Conservation (phyloP, 2,888 invertebrate species). For the Hydropsyche betteni region DNA sequence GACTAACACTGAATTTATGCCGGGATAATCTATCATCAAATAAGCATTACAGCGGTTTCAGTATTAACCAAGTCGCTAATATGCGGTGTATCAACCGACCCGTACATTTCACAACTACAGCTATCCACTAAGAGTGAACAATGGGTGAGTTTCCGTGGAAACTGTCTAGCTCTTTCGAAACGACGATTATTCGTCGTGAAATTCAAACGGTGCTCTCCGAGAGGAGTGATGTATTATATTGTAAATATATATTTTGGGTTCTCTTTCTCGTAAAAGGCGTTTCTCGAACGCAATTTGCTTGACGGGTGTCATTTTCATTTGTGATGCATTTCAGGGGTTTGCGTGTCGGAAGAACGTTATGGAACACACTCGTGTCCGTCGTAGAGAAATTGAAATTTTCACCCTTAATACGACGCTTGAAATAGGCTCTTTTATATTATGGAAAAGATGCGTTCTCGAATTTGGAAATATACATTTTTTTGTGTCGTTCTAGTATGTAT, state of each 20-base stretch:
- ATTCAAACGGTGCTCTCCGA: neutral
- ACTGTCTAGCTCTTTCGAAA: neutral
- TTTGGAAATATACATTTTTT: too few species aligned
- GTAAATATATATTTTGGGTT: neutral
- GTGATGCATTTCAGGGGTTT: conserved; percentile 13
- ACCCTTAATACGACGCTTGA: too few species aligned
- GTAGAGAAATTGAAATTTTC: conserved; percentile 6
- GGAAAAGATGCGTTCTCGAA: too few species aligned
- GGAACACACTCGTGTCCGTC: neutral
- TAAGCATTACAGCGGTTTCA: too few species aligned
- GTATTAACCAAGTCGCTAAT: too few species aligned
- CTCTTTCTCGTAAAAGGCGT: neutral
- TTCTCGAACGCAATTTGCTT: conserved; percentile 18
- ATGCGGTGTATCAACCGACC: too few species aligned
- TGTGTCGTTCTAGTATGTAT: too few species aligned
- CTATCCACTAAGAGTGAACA: too few species aligned
- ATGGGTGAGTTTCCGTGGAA: neutral
- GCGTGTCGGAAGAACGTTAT: neutral
- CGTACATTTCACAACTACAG: too few species aligned
- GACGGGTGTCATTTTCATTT: conserved; percentile 25
- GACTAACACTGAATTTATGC: too few species aligned
- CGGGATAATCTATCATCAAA: too few species aligned
- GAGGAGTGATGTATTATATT: neutral
- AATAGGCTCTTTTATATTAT: too few species aligned
- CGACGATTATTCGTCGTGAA: conserved; percentile 25